Conservation (phyloP, 2,113 vertebrate species). For the Channa maculata region DNA sequence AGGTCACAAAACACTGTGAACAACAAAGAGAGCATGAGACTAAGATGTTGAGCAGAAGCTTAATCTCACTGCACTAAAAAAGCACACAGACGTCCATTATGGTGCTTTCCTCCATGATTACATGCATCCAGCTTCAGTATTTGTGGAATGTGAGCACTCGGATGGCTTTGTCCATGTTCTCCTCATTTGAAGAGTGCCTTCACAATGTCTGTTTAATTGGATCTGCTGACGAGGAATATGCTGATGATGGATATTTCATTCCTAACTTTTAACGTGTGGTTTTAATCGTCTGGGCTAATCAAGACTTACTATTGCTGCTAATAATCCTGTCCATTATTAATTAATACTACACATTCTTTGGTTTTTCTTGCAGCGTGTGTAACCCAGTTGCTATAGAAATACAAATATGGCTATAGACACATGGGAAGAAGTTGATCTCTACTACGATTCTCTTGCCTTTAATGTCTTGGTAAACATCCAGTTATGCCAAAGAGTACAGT, state of each 20-base stretch:
- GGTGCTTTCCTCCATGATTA: constrained; percentile 36
- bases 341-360: constrained; percentile 2
- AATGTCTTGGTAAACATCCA: constrained; percentile 55
- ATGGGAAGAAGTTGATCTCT: constrained; percentile 21
- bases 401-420: constrained; percentile 9
- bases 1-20: constrained; percentile 67
- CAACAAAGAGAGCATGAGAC: constrained; percentile 23
- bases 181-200: constrained; percentile 67
- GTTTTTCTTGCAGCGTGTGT: neutral
- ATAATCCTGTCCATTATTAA: constrained; percentile 33
- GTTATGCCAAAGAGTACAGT: constrained; percentile 67
- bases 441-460: constrained; percentile 62
- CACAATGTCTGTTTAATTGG: constrained; percentile 24
- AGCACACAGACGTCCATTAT: constrained; percentile 41
- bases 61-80: constrained; percentile 36
- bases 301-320: constrained; percentile 71
- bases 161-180: constrained; percentile 16
- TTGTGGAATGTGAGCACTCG: neutral
- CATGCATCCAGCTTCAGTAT: constrained; percentile 30
- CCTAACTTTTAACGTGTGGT: constrained; percentile 52
- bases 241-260: constrained; percentile 36
- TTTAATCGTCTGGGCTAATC: constrained; percentile 52
- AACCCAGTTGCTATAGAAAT: constrained; percentile 22
- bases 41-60: constrained; percentile 20
- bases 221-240: constrained; percentile 6